Base-by-base conservation (phyloP, 2,888 invertebrate genomes). In the Carabus problematicus region DNA sequence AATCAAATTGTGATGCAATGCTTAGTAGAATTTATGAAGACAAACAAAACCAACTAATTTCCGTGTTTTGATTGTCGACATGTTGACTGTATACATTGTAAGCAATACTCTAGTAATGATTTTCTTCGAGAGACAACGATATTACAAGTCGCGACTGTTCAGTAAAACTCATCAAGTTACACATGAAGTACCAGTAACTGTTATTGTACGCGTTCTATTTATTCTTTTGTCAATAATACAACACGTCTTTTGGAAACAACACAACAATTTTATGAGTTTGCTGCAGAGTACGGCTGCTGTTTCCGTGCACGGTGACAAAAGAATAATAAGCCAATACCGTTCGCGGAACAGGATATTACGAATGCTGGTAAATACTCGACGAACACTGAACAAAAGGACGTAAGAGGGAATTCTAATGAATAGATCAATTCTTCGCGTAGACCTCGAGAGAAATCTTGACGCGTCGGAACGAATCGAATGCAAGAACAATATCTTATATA, bases 321-420 rank as follows among this genome's bases (percentile, higher is more conserved):
- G 67, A 68, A 68, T 68, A 68, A 60, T 61, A 61, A 60, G 67
- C 61, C 67, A 68, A 68, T 68, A 54, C 67, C 16, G 61, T 19
- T 52, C 54, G 59, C 59, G 66, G 54, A 68, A 68, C 67, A 66
- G 67, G 67, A 68, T 68, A 68, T 68, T 68, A 61, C 67, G 67
- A 43, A n/a, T 52, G 67, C 54, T 54, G 60, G 67, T 68, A 68
- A 68, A 68, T 68, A 68, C 54, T 40, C 61, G 29, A 61, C 41
- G 67, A 42, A 61, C 43, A 41, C 52, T 60, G 60, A 60, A 68
- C 60, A 68, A 68, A 68, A 58, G 43, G 67, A 47, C 41, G 14
- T 16, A 49, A 64, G 47, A 47, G 66, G 49, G 66, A 68, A 60
- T 68, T 68, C 60, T 68, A 68, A 68, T 68, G 67, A 68, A 68